Base-by-base conservation (phyloP, 2,888 invertebrate species). In the Sphaerophoria taeniata region DNA sequence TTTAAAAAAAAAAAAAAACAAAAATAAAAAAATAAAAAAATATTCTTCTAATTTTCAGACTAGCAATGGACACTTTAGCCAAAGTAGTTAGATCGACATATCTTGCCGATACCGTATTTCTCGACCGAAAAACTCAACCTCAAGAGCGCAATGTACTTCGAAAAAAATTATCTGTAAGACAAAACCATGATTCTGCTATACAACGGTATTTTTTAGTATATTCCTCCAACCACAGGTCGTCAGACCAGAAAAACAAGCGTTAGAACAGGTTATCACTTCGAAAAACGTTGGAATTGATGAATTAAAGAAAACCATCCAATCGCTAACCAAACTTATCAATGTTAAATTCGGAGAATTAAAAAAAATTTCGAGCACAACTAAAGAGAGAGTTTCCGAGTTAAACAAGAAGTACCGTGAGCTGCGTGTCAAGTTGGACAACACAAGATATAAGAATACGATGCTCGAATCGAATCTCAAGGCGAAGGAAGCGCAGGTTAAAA, bases 281-380 rank as follows among this genome's bases (percentile, higher is more conserved):
- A 91, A 91, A 71, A 90, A 91, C 60, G 71, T 76, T 7, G 91
- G 92, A 87, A 90, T 91, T 14, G 65, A 67, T 0, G 89, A 89
- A 1, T 87, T 92, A 0, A 90, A 90, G 60, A 89, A 89, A 43
- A 91, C 91, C 0, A 88, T 91, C 0, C 87, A 88, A 4, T 89
- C 90, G 0, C 86, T 92, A 0, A 91, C 91, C 43, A 90, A 91
- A 3, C 88, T 91, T 1, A 87, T 92, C 0, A 90, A 91, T 58
- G 89, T 90, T 69, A 90, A 90, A 33, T 89, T 90, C 4, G 90
- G 91, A 55, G 91, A 91, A 75, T 53, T 92, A 72, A 90, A 90
- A 34, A 89, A 87, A 53, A 91, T 90, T 60, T 91, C 91, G 0
- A 90, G 89, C 0, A 89, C 90, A 45, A 91, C 90, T 1, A 87